A percentile compares a stretch with the other conserved stretches of the same genome.
Evolutionary conservation across 2,888 invertebrate genomes (phyloP).

Genomic region (Tenthredo mesomela): DNA sequence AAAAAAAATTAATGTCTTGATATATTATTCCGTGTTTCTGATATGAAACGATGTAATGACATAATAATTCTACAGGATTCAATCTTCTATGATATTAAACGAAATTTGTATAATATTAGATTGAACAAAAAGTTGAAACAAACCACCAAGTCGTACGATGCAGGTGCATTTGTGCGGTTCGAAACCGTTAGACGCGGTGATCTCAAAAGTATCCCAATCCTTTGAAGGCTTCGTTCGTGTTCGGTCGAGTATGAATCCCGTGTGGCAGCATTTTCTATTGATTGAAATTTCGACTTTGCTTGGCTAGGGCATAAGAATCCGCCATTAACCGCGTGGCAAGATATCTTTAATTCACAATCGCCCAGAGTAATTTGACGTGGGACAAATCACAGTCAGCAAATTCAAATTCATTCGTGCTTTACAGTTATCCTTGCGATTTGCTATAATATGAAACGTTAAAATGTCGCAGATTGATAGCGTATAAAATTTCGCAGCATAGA

Average conservation of each 20-base stretch:
- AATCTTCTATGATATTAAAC: background rate
- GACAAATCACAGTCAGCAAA: background rate
- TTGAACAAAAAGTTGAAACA: background rate
- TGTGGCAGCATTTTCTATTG: constrained; percentile 36
- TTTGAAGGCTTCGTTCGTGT: constrained; percentile 30
- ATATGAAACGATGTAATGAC: background rate
- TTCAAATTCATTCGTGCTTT: constrained; percentile 16
- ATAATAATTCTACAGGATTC: background rate
- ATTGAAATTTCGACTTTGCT: constrained; percentile 37
- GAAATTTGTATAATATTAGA: background rate
- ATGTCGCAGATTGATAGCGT: background rate
- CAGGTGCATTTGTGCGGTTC: constrained; percentile 37
- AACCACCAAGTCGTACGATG: background rate
- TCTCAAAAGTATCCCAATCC: constrained; percentile 34
- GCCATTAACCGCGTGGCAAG: background rate
- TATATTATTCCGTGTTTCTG: background rate
- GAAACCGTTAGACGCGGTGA: constrained; percentile 23
- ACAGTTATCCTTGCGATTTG: background rate
- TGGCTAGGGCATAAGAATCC: background rate
- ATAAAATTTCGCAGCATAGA: background rate
- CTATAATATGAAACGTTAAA: background rate
- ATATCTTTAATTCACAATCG: constrained; percentile 24
- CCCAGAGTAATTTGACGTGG: constrained; percentile 5
- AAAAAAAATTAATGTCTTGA: background rate
- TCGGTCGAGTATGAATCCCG: constrained; percentile 30